Percentiles rank a stretch among this genome's conserved stretches.
Conservation (phyloP, 2,113 vertebrate species). For the Triplophysa rosa region DNA sequence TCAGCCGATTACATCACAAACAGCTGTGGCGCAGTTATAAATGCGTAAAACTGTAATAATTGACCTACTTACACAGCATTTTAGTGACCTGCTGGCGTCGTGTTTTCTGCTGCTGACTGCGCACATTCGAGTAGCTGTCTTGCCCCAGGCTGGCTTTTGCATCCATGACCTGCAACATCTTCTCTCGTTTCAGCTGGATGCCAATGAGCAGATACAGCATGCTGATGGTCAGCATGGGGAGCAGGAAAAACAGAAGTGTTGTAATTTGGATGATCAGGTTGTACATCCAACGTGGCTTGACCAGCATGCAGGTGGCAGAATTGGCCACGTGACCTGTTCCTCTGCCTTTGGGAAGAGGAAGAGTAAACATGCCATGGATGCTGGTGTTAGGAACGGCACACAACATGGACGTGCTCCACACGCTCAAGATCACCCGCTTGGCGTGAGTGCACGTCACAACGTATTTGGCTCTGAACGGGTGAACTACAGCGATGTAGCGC, state of each 20-base stretch:
- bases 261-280: constrained; percentile 87
- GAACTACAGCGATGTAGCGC: constrained; percentile 90
- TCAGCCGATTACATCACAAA: too few relatives aligned
- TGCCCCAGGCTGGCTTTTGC: constrained; percentile 54
- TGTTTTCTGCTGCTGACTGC: constrained; percentile 70
- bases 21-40: too few relatives aligned
- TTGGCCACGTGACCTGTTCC: constrained; percentile 59
- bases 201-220: constrained; percentile 88
- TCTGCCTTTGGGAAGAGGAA: constrained; percentile 70
- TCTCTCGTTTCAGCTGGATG: constrained; percentile 82
- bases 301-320: constrained; percentile 79
- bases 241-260: constrained; percentile 85
- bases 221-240: constrained; percentile 90
- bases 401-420: constrained; percentile 83
- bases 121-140: constrained; percentile 60
- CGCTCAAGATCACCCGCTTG: constrained; percentile 79
- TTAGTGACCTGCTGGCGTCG: constrained; percentile 87
- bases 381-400: constrained; percentile 92
- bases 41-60: too few relatives aligned
- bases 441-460: constrained; percentile 83
- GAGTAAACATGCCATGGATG: constrained; percentile 81
- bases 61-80: constrained; percentile 89
- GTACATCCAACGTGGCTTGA: constrained; percentile 81
- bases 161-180: constrained; percentile 72
- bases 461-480: constrained; percentile 87